A percentile compares a stretch with the other conserved stretches of the same genome.
phyloP scores from a whole-genome alignment of 2,888 invertebrate genomes.

The Notodonta dromedarius region DNA sequence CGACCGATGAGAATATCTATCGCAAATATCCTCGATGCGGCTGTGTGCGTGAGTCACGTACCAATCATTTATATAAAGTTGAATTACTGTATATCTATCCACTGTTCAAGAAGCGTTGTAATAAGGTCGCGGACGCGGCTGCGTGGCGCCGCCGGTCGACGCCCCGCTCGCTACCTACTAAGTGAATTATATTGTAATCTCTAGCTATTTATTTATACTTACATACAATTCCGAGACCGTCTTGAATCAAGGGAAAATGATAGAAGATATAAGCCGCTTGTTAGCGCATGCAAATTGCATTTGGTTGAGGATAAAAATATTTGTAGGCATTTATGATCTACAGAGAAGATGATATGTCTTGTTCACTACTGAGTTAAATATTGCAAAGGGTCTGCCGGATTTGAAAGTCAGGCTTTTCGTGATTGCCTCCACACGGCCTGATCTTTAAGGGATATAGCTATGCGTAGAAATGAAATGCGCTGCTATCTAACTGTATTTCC shows the following conservation, averaged over 20 bases:
- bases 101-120: constrained; percentile 53
- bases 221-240: constrained; percentile 13
- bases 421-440: no score
- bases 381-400: neutral
- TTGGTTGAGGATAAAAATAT: neutral
- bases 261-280: constrained; percentile 12
- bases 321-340: neutral
- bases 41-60: constrained; percentile 39
- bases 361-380: neutral
- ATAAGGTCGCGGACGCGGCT: constrained; percentile 78
- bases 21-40: constrained; percentile 27
- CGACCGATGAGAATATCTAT: constrained; percentile 29
- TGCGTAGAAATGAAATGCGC: no score
- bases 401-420: no score
- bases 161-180: constrained; percentile 59
- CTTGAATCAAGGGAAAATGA: constrained; percentile 23
- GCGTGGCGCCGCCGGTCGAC: constrained; percentile 70
- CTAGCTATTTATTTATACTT: constrained; percentile 37
- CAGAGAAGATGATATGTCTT: neutral
- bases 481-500: no score
- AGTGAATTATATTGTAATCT: constrained; percentile 58
- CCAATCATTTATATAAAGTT: constrained; percentile 28
- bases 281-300: constrained; percentile 1
- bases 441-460: no score
- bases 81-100: constrained; percentile 38